A percentile compares a stretch with the other conserved stretches of the same genome.
Conservation (phyloP, 2,888 invertebrate genomes). For the Lordiphosa andalusiaca region DNA sequence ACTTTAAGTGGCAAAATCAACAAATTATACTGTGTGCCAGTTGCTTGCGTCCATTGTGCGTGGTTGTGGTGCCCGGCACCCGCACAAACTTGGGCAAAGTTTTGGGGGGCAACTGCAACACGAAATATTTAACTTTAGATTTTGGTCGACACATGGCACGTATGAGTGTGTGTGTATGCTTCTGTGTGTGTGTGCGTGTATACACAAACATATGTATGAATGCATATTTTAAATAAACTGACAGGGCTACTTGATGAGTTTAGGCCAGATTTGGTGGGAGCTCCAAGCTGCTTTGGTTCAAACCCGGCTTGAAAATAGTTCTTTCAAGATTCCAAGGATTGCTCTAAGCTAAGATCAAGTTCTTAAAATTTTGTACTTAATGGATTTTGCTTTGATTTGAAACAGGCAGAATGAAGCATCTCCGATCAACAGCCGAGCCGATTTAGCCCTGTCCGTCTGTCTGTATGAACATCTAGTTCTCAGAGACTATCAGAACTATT, state of each 20-base stretch:
- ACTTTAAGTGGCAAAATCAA: slow-evolving; percentile 76
- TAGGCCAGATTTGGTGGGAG: too few species aligned
- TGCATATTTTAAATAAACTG: neutral
- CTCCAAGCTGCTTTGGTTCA: too few species aligned
- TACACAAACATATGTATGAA: slow-evolving; percentile 1
- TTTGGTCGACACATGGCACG: slow-evolving; percentile 49
- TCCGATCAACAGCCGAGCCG: too few species aligned
- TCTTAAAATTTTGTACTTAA: too few species aligned
- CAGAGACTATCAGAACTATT: too few species aligned
- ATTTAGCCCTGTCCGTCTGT: too few species aligned
- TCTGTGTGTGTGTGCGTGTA: slow-evolving; percentile 10
- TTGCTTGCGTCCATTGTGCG: slow-evolving; percentile 15
- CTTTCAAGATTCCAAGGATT: too few species aligned
- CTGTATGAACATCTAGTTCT: too few species aligned
- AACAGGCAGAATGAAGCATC: too few species aligned
- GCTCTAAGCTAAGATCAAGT: too few species aligned
- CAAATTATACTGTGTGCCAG: slow-evolving; percentile 63
- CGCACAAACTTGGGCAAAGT: slow-evolving; percentile 43
- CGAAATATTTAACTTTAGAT: slow-evolving; percentile 75
- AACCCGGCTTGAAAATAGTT: too few species aligned
- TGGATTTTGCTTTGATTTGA: too few species aligned
- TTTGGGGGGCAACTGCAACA: slow-evolving; percentile 54
- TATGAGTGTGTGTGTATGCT: slow-evolving; percentile 11
- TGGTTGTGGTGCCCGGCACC: slow-evolving; percentile 23
- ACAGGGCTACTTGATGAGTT: slow-evolving; percentile 15